A percentile compares a stretch with the other conserved stretches of the same genome.
These are phyloP conservation scores for Protonemura montana DNA, from an alignment of 2,888 invertebrate species.

Conservation along the genomic window DNA sequence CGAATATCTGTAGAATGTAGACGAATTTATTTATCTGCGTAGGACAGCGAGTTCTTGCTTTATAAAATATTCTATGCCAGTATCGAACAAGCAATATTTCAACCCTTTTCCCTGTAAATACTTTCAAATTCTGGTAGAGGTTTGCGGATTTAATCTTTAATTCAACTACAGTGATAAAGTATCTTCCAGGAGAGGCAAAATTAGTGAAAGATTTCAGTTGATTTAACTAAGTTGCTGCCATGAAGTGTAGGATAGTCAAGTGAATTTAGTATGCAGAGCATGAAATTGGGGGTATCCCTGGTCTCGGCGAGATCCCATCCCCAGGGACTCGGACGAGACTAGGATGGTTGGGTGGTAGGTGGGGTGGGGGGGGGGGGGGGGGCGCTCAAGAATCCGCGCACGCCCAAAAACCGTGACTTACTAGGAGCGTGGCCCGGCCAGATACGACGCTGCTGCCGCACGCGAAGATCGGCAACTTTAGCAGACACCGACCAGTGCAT, in stretches of 20 bases:
- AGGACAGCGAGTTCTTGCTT: not conserved
- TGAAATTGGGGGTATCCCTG: constrained; percentile 7
- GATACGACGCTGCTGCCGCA: too few relatives aligned
- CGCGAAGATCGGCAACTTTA: not conserved
- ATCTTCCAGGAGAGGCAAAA: constrained; percentile 24
- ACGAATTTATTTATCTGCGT: not conserved
- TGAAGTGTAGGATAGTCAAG: not conserved
- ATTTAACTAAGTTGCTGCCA: constrained; percentile 24
- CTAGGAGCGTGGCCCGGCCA: not conserved
- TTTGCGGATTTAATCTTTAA: not conserved
- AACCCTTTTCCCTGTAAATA: not conserved
- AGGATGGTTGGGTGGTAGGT: too few relatives aligned
- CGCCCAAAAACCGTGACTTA: not conserved
- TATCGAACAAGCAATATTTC: not conserved
- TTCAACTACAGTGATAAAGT: constrained; percentile 30
- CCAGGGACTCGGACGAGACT: not conserved
- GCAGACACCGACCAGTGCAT: not conserved
- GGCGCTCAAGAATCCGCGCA: not conserved
- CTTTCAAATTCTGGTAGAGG: not conserved
- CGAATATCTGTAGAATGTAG: not conserved
- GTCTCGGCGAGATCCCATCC: not conserved
- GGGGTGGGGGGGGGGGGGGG: not conserved
- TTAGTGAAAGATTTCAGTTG: constrained; percentile 32
- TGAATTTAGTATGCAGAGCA: constrained; percentile 1
- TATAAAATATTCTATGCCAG: not conserved